Percentiles rank a stretch among this genome's conserved stretches.
Evolutionary conservation across 2,113 vertebrate species (phyloP).

Genomic region (Elgaria multicarinata): DNA sequence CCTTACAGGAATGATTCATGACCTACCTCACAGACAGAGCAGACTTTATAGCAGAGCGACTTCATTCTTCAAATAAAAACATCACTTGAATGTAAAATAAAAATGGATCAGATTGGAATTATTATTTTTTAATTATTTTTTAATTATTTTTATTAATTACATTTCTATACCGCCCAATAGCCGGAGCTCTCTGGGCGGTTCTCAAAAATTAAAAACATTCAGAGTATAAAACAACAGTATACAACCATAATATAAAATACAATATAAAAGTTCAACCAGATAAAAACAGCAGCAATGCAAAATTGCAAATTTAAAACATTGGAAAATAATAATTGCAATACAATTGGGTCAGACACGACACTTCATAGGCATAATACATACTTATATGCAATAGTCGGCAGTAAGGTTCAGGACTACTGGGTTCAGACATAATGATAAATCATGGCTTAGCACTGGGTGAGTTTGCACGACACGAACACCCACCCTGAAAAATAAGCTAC

Average conservation of each 20-base stretch:
- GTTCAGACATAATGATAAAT: neutral
- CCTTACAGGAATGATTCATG: slow-evolving; percentile 15
- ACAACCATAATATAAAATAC: too few relatives aligned
- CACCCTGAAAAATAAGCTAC: too few relatives aligned
- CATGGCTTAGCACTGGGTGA: neutral
- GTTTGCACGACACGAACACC: too few relatives aligned
- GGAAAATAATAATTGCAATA: slow-evolving; percentile 9
- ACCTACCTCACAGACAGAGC: neutral
- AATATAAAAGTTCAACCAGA: too few relatives aligned
- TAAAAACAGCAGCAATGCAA: too few relatives aligned
- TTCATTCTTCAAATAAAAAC: neutral
- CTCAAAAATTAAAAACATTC: too few relatives aligned
- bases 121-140: too few relatives aligned
- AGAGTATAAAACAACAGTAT: too few relatives aligned
- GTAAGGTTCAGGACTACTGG: neutral
- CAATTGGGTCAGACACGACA: neutral
- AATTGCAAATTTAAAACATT: too few relatives aligned
- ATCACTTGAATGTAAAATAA: neutral
- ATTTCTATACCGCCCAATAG: too few relatives aligned
- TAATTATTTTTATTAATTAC: too few relatives aligned
- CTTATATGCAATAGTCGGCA: neutral
- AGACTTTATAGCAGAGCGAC: neutral
- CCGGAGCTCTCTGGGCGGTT: too few relatives aligned
- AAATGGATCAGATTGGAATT: neutral
- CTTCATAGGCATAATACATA: neutral